Evolutionary conservation across 1,140 invertebrate species (phyloP).

Genomic region (Trichonephila clavipes): DNA sequence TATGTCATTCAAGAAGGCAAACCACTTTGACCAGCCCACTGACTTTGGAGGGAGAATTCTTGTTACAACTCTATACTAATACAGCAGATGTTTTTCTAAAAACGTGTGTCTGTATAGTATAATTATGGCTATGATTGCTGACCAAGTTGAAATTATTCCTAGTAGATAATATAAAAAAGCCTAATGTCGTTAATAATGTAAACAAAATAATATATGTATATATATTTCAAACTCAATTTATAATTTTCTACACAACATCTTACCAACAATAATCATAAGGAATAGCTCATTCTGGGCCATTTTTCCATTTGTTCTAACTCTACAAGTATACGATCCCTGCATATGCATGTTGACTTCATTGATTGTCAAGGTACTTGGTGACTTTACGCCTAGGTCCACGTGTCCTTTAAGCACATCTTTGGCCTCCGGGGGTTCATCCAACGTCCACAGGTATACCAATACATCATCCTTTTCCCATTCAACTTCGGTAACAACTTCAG

Average conservation of each 20-base stretch:
- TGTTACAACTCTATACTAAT: too few species aligned
- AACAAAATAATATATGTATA: too few species aligned
- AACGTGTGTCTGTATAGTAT: too few species aligned
- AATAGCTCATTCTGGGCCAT: constrained; percentile 69
- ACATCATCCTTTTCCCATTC: constrained; percentile 69
- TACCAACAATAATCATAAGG: constrained; percentile 78
- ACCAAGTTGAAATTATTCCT: too few species aligned
- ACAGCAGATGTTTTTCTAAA: too few species aligned
- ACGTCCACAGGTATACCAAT: constrained; percentile 72
- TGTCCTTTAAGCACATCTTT: constrained; percentile 65
- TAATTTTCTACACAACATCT: background rate
- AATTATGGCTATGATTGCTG: too few species aligned
- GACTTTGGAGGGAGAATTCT: too few species aligned
- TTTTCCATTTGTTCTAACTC: constrained; percentile 77
- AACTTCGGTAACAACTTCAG: constrained; percentile 60
- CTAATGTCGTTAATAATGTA: too few species aligned
- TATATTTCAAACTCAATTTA: too few species aligned
- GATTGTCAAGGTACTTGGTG: constrained; percentile 71
- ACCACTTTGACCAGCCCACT: too few species aligned
- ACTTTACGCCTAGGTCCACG: constrained; percentile 53
- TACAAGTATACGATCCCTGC: constrained; percentile 78
- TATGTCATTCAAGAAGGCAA: too few species aligned
- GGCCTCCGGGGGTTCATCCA: constrained; percentile 55
- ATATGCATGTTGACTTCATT: constrained; percentile 73
- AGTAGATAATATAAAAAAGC: too few species aligned